Evolutionary conservation across 2,113 vertebrate species (phyloP).

Genomic region (Arvicanthis niloticus): DNA sequence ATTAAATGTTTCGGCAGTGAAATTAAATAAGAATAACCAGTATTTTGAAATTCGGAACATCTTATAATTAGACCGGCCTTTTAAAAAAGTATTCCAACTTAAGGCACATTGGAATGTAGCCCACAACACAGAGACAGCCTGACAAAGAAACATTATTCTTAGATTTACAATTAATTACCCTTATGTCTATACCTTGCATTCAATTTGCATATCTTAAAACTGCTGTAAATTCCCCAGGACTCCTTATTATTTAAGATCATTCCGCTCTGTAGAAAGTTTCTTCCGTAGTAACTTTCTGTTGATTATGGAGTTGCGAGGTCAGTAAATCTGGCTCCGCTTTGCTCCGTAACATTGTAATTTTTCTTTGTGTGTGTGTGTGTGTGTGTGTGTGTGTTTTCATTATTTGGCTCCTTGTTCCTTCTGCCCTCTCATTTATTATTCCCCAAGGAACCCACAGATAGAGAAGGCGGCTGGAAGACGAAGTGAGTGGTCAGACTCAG

Average conservation of each 20-base stretch:
- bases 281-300: conserved; percentile 87
- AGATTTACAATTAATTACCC: conserved; percentile 99
- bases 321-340: conserved; percentile 89
- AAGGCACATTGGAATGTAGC: conserved; percentile 97
- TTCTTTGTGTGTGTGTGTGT: conserved; percentile 86
- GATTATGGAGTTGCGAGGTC: conserved; percentile 87
- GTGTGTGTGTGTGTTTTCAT: conserved; percentile 88
- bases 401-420: conserved; percentile 93
- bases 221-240: conserved; percentile 92
- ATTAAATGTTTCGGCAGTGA: conserved; percentile 82
- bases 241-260: conserved; percentile 95
- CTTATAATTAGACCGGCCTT: conserved; percentile 94
- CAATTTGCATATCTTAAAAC: conserved; percentile 99
- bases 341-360: conserved; percentile 87
- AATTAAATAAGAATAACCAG: conserved; percentile 89
- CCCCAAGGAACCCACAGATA: conserved; percentile 92
- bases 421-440: conserved; percentile 97
- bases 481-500: conserved; percentile 94
- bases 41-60: conserved; percentile 91
- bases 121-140: conserved; percentile 96
- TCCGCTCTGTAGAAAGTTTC: conserved; percentile 87
- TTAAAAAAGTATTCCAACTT: conserved; percentile 95
- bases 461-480: conserved; percentile 92
- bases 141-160: conserved; percentile 99
- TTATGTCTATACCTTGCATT: conserved; percentile 96